Conservation (phyloP, 2,888 invertebrate species). For the Chelonus formosanus region DNA sequence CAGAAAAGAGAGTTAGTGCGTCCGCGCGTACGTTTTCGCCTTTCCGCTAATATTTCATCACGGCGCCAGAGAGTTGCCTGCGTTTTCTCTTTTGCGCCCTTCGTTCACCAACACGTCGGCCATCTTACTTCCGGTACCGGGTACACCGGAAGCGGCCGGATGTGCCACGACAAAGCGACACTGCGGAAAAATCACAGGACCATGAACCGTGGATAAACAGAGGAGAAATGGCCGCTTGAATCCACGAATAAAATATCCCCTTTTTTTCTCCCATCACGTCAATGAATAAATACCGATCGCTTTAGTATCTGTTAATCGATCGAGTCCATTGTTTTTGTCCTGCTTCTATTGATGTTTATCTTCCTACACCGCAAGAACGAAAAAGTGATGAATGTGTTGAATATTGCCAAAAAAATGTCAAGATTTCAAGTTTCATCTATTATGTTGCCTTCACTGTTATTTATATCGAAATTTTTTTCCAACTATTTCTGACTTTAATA, state of each 20-base stretch:
- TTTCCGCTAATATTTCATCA: conserved; percentile 63
- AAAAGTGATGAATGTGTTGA: not conserved
- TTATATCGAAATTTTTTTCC: too few species aligned
- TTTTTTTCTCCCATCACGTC: conserved; percentile 4
- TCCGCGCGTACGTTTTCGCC: conserved; percentile 39
- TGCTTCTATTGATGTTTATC: conserved; percentile 8
- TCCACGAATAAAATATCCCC: conserved; percentile 24
- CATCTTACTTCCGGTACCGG: conserved; percentile 61
- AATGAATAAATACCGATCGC: conserved; percentile 24
- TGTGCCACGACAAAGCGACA: conserved; percentile 60
- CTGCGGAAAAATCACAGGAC: conserved; percentile 60
- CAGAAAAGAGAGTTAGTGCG: conserved; percentile 21
- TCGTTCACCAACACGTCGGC: conserved; percentile 45
- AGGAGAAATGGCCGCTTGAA: conserved; percentile 35
- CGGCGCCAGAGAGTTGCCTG: conserved; percentile 38
- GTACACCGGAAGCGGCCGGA: conserved; percentile 58
- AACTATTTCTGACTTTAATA: too few species aligned
- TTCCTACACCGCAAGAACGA: not conserved
- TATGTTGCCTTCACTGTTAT: too few species aligned
- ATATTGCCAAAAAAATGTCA: too few species aligned
- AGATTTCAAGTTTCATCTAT: too few species aligned
- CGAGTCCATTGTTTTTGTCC: conserved; percentile 7
- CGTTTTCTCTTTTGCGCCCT: conserved; percentile 19
- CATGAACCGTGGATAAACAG: conserved; percentile 59
- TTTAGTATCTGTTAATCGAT: conserved; percentile 18